Percentiles rank a stretch among this genome's conserved stretches.
phyloP scores from a whole-genome alignment of 2,113 vertebrate species.

The Rhodinocichla rosea region DNA sequence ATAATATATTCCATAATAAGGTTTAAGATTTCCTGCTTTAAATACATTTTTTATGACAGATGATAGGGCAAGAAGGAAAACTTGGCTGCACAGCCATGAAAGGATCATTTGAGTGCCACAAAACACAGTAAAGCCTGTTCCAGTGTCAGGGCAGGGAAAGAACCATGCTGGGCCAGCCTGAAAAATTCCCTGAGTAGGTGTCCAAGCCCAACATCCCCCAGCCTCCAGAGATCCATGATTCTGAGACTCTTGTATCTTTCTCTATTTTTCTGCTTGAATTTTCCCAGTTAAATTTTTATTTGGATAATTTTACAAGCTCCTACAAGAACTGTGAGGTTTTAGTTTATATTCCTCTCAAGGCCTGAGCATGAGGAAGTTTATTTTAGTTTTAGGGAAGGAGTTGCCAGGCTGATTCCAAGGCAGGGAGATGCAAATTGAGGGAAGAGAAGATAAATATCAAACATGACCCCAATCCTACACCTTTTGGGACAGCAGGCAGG shows the following conservation, averaged over 20 bases:
- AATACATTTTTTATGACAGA: background rate
- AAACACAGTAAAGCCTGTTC: background rate
- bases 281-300: background rate
- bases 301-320: background rate
- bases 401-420: background rate
- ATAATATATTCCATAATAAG: too few relatives aligned
- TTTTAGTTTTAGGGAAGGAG: background rate
- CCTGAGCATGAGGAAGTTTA: background rate
- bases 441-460: background rate
- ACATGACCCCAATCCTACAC: background rate
- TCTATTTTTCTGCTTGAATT: background rate
- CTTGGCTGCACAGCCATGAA: background rate
- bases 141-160: background rate
- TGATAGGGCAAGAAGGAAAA: background rate
- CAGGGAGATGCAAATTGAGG: background rate
- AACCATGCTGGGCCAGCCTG: background rate
- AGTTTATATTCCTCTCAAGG: background rate
- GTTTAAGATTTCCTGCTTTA: background rate
- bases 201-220: background rate
- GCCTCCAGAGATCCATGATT: background rate
- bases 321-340: background rate
- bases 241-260: background rate
- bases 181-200: background rate
- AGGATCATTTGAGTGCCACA: background rate
- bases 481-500: background rate